These are phyloP conservation scores for Cecidostiba fungosa DNA, from an alignment of 2,888 invertebrate species.

Conservation along the genomic window DNA sequence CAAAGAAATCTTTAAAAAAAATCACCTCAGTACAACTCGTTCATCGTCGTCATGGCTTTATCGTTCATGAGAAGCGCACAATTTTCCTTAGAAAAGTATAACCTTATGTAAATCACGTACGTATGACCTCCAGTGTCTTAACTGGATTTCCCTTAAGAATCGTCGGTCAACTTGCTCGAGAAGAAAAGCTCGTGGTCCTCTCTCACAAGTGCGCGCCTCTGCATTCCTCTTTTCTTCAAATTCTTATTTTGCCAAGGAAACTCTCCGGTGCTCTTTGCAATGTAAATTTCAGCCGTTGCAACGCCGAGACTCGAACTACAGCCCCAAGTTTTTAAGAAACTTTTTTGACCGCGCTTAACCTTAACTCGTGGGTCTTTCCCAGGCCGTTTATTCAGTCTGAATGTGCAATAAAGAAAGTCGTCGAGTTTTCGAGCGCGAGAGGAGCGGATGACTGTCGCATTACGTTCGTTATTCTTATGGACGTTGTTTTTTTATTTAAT, in stretches of 20 bases:
- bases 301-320: not conserved
- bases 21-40: not conserved
- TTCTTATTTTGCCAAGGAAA: constrained; percentile 16
- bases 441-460: not conserved
- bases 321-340: constrained; percentile 1
- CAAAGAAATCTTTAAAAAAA: not conserved
- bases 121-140: constrained; percentile 47
- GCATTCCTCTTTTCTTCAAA: not conserved
- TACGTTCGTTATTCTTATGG: not conserved
- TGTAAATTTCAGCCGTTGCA: constrained; percentile 11
- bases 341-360: constrained; percentile 25
- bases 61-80: not conserved
- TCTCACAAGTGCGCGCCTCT: not conserved
- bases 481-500: not conserved
- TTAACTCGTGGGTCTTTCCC: not conserved
- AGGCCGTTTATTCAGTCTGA: not conserved
- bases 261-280: constrained; percentile 4
- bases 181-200: not conserved
- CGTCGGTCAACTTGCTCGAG: constrained; percentile 30
- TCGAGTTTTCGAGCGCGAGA: not conserved
- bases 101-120: constrained; percentile 52
- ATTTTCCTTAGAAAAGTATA: constrained; percentile 35
- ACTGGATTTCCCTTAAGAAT: constrained; percentile 47
- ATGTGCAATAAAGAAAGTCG: constrained; percentile 5
- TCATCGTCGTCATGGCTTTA: not conserved